Evolutionary conservation across 2,797 vertebrate species (phyloP), one percentile per base, ranked within the genome.

Genomic region (Prunella strophiata): DNA sequence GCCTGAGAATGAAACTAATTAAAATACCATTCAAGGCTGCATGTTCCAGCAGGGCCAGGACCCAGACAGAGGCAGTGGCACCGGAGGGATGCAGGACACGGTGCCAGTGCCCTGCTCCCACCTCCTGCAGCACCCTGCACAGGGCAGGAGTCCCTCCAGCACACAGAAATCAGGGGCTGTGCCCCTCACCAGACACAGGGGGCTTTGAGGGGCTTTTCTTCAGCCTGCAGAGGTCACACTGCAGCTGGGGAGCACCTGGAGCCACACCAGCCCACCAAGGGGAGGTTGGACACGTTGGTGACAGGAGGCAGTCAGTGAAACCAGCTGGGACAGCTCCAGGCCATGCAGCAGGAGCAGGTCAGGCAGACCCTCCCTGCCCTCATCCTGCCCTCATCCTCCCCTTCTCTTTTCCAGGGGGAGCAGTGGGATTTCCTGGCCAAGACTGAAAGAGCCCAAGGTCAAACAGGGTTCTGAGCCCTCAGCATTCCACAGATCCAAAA

Each of bases 1-100:
- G 83, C 47, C 91, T 47, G 36, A 94, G 94, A 93, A 84, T 55
- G 65, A 48, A 90, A 85, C 80, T 65, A 48, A 90, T 87, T 59
- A 68, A 62, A 94, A 79, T 40, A 15, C 85, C 91, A 74, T 68
- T 82, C 59, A 59, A 54, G 57, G 45, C 65, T 16, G 63, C 22
- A 7, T 27, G 68, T 73, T 89, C 81, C 86, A 62, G 10, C 72
- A 7, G 7, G 50, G 18, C 38, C 83, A 10, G 73, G 71, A 54
- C 67, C 91, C 58, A 20, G 16, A 45, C 47, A 79, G 82, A 82
- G 70, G 20, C 66, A 18, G 47, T 3, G 8, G 65, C 85, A 88
- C 30, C 51, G 40, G 54, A 8, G 45, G 88, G 91, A 18, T 2
- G 29, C 77, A 73, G 93, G 71, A 21, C 45, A 22, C 10, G 6